phyloP scores from a whole-genome alignment of 2,113 vertebrate genomes.

The Oplegnathus fasciatus region DNA sequence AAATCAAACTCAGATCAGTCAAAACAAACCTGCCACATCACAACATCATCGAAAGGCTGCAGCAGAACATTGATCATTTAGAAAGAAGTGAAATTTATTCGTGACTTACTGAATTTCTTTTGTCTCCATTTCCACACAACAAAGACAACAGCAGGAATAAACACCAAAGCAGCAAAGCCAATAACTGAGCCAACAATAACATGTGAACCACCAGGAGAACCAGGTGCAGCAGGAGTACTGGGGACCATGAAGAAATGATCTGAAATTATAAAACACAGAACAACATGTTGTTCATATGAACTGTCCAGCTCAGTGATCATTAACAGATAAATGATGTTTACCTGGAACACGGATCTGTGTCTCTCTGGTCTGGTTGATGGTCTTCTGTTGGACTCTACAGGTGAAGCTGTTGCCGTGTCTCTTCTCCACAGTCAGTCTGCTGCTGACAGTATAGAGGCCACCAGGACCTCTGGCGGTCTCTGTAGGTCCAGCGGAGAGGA shows the following conservation, averaged over 20 bases:
- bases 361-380: conserved; percentile 9
- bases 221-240: neutral
- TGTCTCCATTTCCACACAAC: conserved; percentile 15
- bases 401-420: neutral
- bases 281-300: too few relatives aligned
- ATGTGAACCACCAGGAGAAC: neutral
- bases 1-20: neutral
- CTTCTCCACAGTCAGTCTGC: conserved; percentile 28
- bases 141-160: neutral
- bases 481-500: conserved; percentile 9
- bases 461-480: conserved; percentile 24
- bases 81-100: neutral
- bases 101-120: neutral
- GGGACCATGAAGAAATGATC: neutral
- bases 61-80: too few relatives aligned
- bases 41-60: too few relatives aligned
- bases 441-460: conserved; percentile 22
- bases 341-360: neutral
- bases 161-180: neutral
- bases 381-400: conserved; percentile 32
- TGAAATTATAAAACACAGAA: neutral
- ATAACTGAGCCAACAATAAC: neutral
- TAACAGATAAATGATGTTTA: neutral
- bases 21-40: too few relatives aligned
- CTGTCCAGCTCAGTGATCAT: neutral